These are phyloP conservation scores for Odontomyia ornata DNA, from an alignment of 2,888 invertebrate genomes.

Conservation along the genomic window DNA sequence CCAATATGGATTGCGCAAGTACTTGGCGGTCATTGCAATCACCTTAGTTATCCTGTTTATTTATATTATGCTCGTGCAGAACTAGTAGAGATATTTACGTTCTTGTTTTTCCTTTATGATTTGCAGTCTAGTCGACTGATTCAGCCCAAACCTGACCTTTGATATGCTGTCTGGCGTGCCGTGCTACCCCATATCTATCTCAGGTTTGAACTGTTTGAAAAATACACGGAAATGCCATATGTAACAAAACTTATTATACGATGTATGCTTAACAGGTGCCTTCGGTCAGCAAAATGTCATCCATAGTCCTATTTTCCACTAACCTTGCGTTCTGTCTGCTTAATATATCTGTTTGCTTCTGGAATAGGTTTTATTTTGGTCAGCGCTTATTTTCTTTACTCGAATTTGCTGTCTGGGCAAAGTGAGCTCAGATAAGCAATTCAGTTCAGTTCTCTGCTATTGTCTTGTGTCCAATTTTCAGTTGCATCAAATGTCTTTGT, in stretches of 20 bases:
- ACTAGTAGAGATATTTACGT: slow-evolving; percentile 16
- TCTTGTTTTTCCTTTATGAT: slow-evolving; percentile 15
- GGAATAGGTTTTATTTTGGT: slow-evolving; percentile 1
- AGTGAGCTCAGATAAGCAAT: neutral
- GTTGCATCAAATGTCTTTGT: neutral
- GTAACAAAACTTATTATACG: slow-evolving; percentile 15
- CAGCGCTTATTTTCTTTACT: neutral
- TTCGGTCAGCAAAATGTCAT: slow-evolving; percentile 11
- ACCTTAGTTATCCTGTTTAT: slow-evolving; percentile 56
- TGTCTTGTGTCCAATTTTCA: neutral
- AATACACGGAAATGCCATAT: slow-evolving; percentile 28
- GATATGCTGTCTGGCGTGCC: slow-evolving; percentile 28
- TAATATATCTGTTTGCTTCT: neutral
- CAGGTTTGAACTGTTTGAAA: slow-evolving; percentile 36
- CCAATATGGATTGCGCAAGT: slow-evolving; percentile 58
- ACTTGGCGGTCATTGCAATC: slow-evolving; percentile 53
- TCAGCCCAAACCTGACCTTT: slow-evolving; percentile 29
- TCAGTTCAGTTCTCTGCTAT: neutral
- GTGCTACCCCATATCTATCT: slow-evolving; percentile 20
- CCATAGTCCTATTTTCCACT: slow-evolving; percentile 9
- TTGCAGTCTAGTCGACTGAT: slow-evolving; percentile 32
- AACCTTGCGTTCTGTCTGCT: neutral
- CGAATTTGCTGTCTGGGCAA: neutral
- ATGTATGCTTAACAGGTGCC: slow-evolving; percentile 34
- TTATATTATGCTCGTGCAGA: slow-evolving; percentile 54